Evolutionary conservation across 2,888 invertebrate genomes (phyloP), one percentile per base, ranked within the genome.

Genomic region (Teleogryllus oceanicus): DNA sequence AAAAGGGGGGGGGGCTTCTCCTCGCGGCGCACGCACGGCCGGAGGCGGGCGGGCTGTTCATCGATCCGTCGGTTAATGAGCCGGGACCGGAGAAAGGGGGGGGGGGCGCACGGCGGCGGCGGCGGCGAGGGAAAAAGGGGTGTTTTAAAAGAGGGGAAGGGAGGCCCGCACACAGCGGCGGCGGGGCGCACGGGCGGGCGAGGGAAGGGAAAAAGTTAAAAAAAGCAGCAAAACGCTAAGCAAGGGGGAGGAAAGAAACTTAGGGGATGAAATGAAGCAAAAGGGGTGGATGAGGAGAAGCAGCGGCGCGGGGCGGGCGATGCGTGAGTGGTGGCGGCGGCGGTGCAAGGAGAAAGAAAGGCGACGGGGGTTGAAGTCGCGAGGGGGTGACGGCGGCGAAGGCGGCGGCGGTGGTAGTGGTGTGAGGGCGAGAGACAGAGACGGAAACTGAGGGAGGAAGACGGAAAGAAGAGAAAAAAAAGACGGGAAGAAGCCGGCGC

Each of bases 61-160:
- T 62, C 62, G 62, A 62, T 62, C 62, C 62, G 62, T 62, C 62
- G 62, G 62, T 62, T 62, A 62, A 62, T 62, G 62, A 62, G 62
- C 62, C 62, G 62, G 62, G 62, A 62, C 62, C 16, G 1, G 62
- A 62, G 62, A 62, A 13, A 62, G 62, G 62, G 13, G 13, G 16
- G 62, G 0, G 16, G 16, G n/a, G 62, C 62, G 62, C 37, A 8
- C 62, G 16, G 16, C n/a, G 62, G 62, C 62, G 62, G 62, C 16
- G 62, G 62, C 62, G 62, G 62, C 62, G 62, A 62, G 62, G 62
- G 16, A 62, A 62, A 62, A 62, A 62, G 62, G 62, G 62, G 62
- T 62, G 62, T 62, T 62, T 62, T 62, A 62, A 62, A 62, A 62
- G 62, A 62, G 62, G 62, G 12, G 62, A 62, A 62, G 16, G 62